phyloP scores from a whole-genome alignment of 2,797 vertebrate species.

The Enteromius viviparus region DNA sequence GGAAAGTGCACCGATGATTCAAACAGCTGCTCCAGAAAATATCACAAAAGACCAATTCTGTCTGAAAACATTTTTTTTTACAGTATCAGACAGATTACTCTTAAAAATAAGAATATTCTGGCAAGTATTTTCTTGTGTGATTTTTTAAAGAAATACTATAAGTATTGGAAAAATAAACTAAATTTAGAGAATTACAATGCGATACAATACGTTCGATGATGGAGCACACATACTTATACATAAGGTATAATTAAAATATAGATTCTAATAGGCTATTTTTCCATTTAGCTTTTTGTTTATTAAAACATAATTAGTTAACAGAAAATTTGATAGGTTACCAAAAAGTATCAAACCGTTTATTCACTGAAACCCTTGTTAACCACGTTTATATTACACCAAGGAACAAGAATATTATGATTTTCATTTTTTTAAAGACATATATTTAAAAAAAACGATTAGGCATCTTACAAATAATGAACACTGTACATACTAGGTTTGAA shows the following conservation, averaged over 20 bases:
- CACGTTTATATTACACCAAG: neutral
- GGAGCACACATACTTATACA: neutral
- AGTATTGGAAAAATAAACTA: neutral
- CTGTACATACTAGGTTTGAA: neutral
- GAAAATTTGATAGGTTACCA: neutral
- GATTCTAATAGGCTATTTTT: neutral
- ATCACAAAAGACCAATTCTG: neutral
- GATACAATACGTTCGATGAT: neutral
- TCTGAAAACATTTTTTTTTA: neutral
- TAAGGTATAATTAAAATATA: neutral
- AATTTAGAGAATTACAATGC: neutral
- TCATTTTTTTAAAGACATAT: neutral
- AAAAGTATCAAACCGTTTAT: neutral
- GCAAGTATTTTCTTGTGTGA: neutral
- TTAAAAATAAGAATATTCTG: neutral
- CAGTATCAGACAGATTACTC: neutral
- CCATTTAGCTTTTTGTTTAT: neutral
- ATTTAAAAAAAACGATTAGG: neutral
- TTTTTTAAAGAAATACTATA: neutral
- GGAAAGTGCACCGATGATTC: neutral
- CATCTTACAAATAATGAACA: neutral
- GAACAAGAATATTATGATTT: neutral
- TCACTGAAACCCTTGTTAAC: neutral
- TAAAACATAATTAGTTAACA: neutral
- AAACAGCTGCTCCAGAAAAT: neutral